phyloP scores from a whole-genome alignment of 2,888 invertebrate species.

The Nowickia ferox region DNA sequence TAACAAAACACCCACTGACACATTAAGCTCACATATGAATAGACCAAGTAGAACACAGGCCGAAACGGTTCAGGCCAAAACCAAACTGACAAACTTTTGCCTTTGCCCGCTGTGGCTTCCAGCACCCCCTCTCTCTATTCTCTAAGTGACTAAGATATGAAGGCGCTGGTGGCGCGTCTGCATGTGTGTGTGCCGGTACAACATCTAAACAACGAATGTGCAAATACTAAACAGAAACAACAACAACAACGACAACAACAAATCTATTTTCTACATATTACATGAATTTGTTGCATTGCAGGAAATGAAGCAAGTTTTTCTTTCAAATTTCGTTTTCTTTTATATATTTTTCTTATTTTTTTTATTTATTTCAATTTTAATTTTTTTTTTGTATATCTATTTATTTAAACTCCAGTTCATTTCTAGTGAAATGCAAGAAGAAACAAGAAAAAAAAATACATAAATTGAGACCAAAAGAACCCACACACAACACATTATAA shows the following conservation, averaged over 20 bases:
- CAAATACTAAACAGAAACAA: constrained; percentile 40
- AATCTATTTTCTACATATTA: constrained; percentile 36
- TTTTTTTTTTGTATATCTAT: constrained; percentile 2
- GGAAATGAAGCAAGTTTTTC: constrained; percentile 65
- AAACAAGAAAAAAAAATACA: constrained; percentile 12
- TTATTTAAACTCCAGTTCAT: constrained; percentile 52
- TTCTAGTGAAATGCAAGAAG: constrained; percentile 40
- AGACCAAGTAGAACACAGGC: constrained; percentile 36
- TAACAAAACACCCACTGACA: constrained; percentile 60
- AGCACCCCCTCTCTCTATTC: neutral
- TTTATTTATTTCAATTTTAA: constrained; percentile 35
- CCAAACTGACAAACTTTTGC: neutral
- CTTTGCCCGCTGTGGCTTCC: constrained; percentile 2
- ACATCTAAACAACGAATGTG: constrained; percentile 45
- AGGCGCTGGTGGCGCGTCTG: neutral
- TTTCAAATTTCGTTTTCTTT: constrained; percentile 31
- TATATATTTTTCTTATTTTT: neutral
- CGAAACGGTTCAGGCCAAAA: constrained; percentile 38
- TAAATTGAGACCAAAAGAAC: constrained; percentile 39
- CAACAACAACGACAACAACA: neutral
- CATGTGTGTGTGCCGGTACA: constrained; percentile 2
- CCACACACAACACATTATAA: constrained; percentile 60
- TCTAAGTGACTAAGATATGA: neutral
- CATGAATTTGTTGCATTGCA: constrained; percentile 57
- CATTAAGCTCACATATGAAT: constrained; percentile 61